Conservation (phyloP, 2,888 invertebrate genomes). For the Sceliomorpha sp. region DNA sequence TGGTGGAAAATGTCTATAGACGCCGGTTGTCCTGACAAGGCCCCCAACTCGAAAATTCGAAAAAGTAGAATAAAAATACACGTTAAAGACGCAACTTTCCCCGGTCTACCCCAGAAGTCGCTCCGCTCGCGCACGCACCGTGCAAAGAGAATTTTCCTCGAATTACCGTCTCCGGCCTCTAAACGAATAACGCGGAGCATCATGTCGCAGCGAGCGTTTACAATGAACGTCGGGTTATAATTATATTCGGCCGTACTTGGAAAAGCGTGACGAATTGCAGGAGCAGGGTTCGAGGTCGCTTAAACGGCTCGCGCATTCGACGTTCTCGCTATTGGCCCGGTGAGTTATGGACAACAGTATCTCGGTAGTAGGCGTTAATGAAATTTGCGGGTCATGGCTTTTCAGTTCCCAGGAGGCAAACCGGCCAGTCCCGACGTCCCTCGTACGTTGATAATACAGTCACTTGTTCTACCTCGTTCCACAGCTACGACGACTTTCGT, state of each 20-base stretch:
- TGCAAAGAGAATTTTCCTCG: no score
- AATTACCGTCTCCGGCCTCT: no score
- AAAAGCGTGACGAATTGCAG: constrained; percentile 35
- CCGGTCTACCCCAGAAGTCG: no score
- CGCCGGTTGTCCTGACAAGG: no score
- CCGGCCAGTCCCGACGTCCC: constrained; percentile 37
- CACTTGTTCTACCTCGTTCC: constrained; percentile 54
- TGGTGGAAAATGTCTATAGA: no score
- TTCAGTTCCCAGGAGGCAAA: constrained; percentile 63
- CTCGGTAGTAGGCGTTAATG: constrained; percentile 72
- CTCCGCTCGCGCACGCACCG: no score
- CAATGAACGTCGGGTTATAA: constrained; percentile 11
- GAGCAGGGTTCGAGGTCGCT: constrained; percentile 25
- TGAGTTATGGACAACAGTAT: constrained; percentile 66
- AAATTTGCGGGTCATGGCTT: constrained; percentile 74
- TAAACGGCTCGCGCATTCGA: constrained; percentile 30
- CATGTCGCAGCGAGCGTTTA: constrained; percentile 3
- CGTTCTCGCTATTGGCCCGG: constrained; percentile 49
- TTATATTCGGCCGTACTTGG: constrained; percentile 26
- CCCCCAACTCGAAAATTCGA: no score
- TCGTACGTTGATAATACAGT: constrained; percentile 63
- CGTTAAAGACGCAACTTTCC: no score
- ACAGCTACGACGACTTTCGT: constrained; percentile 35
- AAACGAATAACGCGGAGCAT: no score
- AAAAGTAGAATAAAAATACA: no score